Evolutionary conservation across 2,113 vertebrate species (phyloP), one percentile per base, ranked within the genome.

Genomic region (Mormoops blainvillei): DNA sequence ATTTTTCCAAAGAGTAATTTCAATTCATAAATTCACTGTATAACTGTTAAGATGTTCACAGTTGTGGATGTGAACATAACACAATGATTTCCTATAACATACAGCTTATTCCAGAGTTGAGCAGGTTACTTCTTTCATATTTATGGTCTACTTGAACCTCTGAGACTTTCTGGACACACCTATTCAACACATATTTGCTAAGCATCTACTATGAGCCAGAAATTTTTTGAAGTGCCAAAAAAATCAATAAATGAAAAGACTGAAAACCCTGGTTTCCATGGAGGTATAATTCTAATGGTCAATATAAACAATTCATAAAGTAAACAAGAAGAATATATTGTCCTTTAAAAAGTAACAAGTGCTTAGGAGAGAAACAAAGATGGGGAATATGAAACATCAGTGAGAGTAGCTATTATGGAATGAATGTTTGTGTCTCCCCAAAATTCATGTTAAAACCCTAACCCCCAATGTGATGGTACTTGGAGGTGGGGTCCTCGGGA

Each of bases 11-110:
- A 74, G 33, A 87, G 15, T 10, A 61, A 54, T 74, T 80, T 89
- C 85, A 63, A 96, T 92, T 90, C 43, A 88, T 61, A 90, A 89
- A 76, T 80, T 70, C 50, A 83, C 24, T 73, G 33, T 82, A 36
- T 76, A 33, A 85, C 7, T 45, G 41, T 45, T 67, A 87, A 82
- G 65, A 48, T 73, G 9, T 48, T 85, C 31, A 73, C 7, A 22
- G 3, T 31, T 83, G 8, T 68, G 33, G 19, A 52, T 65, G 6
- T 65, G 28, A 80, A 76, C 9, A 31, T 22, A 81, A 31, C 38
- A 50, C 26, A 71, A n/a, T 15, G 28, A 41, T 61, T 81, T 92
- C 71, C 73, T 14, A 22, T 56, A 76, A 50, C 6, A 78, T 11
- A 24, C 12, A 65, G 38, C 18, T 65, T 77, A 14, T 54, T 81